Evolutionary conservation across 2,797 vertebrate species (phyloP).

Genomic region (Aulostomus chinensis): DNA sequence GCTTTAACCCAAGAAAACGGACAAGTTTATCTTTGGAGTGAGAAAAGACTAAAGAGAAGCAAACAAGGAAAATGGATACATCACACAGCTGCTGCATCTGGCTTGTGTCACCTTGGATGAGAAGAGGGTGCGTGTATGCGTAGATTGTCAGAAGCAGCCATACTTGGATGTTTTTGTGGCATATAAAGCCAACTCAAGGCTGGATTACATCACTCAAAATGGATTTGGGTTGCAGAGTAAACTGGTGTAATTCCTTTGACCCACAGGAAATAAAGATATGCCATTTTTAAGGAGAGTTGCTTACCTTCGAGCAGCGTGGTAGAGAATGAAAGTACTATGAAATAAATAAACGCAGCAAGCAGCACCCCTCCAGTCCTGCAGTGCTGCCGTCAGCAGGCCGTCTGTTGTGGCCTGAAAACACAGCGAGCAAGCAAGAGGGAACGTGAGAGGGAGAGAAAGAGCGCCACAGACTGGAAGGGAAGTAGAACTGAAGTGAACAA

Average conservation of each 20-base stretch:
- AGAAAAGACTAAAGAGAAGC: no score
- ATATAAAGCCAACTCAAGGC: background rate
- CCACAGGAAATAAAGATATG: no score
- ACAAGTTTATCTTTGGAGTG: no score
- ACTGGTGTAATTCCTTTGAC: no score
- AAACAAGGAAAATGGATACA: background rate
- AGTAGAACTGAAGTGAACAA: constrained; percentile 31
- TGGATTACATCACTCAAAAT: constrained; percentile 49
- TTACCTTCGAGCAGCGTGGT: no score
- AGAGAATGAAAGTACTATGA: background rate
- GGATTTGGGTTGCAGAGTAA: no score
- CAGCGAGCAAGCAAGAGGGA: background rate
- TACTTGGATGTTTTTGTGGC: constrained; percentile 3
- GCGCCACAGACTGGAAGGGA: constrained; percentile 41
- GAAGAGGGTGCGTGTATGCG: background rate
- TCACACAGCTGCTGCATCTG: constrained; percentile 13
- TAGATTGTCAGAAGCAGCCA: constrained; percentile 10
- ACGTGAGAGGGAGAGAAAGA: constrained; percentile 20
- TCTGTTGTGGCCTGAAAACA: constrained; percentile 26
- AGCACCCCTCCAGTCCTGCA: no score
- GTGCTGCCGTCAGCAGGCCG: background rate
- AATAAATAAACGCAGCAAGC: background rate
- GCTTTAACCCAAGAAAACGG: no score
- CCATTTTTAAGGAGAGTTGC: no score
- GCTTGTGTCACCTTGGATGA: constrained; percentile 15